These are phyloP conservation scores for Hartigia nigra DNA, from an alignment of 2,888 invertebrate genomes.

Conservation along the genomic window DNA sequence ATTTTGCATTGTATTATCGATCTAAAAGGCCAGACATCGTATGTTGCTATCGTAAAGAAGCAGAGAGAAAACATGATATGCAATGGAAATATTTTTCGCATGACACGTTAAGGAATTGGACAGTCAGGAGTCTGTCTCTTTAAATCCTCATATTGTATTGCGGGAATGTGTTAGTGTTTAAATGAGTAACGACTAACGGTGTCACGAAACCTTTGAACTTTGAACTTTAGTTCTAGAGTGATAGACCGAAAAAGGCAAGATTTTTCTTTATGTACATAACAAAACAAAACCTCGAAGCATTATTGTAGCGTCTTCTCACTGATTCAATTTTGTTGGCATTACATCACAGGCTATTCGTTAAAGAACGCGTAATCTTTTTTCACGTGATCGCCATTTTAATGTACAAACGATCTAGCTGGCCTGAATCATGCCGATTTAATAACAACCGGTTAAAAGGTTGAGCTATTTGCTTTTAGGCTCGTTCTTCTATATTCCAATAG, in stretches of 20 bases:
- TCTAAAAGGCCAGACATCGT: neutral
- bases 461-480: too few relatives aligned
- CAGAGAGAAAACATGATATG: neutral
- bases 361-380: too few relatives aligned
- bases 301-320: neutral
- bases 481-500: too few relatives aligned
- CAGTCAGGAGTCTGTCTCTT: neutral
- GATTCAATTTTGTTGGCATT: neutral
- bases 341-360: too few relatives aligned
- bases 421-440: too few relatives aligned
- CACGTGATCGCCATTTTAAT: too few relatives aligned
- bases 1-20: neutral
- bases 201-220: neutral
- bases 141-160: neutral
- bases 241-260: neutral
- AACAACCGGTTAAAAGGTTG: too few relatives aligned
- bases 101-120: neutral
- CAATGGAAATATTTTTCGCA: neutral
- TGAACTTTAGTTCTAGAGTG: neutral
- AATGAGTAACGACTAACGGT: neutral
- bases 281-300: neutral
- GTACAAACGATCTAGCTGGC: too few relatives aligned
- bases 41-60: neutral
- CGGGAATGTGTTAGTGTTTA: neutral
- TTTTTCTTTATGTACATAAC: neutral